These are phyloP conservation scores for Synanceia verrucosa DNA, from an alignment of 2,797 vertebrate genomes.

Conservation along the genomic window DNA sequence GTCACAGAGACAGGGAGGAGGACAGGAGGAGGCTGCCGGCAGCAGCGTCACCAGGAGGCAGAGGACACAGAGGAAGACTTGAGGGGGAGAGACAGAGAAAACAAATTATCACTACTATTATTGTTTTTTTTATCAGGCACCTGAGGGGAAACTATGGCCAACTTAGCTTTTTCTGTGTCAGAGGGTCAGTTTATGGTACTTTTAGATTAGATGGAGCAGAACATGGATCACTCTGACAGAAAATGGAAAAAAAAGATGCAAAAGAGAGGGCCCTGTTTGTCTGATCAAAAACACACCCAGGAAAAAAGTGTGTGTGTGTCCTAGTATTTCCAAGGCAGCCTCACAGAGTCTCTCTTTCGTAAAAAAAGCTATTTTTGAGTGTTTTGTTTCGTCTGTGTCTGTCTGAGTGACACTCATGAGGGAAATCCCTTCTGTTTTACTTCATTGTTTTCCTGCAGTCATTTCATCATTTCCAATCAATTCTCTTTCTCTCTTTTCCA, in stretches of 20 bases:
- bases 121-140: too few species aligned
- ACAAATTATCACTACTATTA: not conserved
- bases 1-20: slow-evolving; percentile 88
- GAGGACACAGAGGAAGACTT: slow-evolving; percentile 88
- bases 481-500: not conserved
- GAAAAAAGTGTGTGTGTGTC: not conserved
- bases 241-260: not conserved
- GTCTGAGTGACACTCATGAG: slow-evolving; percentile 9
- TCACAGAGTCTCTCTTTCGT: slow-evolving; percentile 8
- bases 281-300: not conserved
- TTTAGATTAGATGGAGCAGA: too few species aligned
- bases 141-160: too few species aligned
- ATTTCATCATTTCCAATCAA: slow-evolving; percentile 42
- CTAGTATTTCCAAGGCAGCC: slow-evolving; percentile 1
- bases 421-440: slow-evolving; percentile 46
- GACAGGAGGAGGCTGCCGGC: slow-evolving; percentile 85
- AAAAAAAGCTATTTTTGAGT: not conserved
- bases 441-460: slow-evolving; percentile 37
- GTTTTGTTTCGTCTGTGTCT: not conserved
- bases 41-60: slow-evolving; percentile 80
- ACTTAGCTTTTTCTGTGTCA: too few species aligned
- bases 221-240: too few species aligned
- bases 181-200: too few species aligned
- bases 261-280: not conserved
- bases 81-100: slow-evolving; percentile 3